These are phyloP conservation scores for Engystomops pustulosus DNA, from an alignment of 2,113 vertebrate species.

Conservation along the genomic window DNA sequence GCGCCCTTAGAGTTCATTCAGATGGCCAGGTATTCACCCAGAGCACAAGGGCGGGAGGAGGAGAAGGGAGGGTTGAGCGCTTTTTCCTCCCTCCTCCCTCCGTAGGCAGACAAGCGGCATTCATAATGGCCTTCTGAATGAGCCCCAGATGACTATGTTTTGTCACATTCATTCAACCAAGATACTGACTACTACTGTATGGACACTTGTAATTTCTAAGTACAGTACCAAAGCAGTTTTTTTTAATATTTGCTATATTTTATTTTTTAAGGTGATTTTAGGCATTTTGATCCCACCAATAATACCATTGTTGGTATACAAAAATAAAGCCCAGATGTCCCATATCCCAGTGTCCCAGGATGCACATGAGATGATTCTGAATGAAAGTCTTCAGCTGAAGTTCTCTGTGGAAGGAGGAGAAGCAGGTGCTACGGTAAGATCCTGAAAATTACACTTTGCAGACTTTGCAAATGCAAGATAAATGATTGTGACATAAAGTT, in stretches of 20 bases:
- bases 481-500: background rate
- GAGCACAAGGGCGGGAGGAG: too few relatives aligned
- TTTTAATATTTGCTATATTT: background rate
- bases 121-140: too few relatives aligned
- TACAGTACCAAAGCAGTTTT: background rate
- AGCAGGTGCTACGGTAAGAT: conserved; percentile 89
- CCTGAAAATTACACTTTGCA: background rate
- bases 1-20: too few relatives aligned
- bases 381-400: conserved; percentile 95
- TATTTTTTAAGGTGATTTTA: conserved; percentile 88
- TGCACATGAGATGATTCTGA: conserved; percentile 96
- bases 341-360: conserved; percentile 97
- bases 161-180: background rate
- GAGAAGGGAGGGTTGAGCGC: too few relatives aligned
- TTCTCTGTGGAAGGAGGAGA: conserved; percentile 88
- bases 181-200: too few relatives aligned
- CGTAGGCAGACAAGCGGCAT: too few relatives aligned
- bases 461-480: too few relatives aligned
- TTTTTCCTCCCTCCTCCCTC: too few relatives aligned
- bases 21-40: too few relatives aligned
- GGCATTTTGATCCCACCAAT: conserved; percentile 94
- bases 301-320: conserved; percentile 95
- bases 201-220: too few relatives aligned
- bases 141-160: background rate
- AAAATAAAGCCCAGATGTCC: conserved; percentile 98